phyloP scores from a whole-genome alignment of 2,797 vertebrate genomes.

The Syndactyla subalaris region DNA sequence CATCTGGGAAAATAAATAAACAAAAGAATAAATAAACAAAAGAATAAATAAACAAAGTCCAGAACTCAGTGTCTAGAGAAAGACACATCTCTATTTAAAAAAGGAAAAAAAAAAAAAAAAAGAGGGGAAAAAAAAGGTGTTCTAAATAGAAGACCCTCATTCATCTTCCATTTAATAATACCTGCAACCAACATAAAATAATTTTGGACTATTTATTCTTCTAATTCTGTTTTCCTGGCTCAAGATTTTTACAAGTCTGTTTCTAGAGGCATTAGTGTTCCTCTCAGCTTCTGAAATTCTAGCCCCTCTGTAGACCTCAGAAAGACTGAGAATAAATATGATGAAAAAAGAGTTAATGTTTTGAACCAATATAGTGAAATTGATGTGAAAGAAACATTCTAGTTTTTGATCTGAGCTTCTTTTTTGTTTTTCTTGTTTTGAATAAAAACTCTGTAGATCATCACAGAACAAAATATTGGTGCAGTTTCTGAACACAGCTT shows the following conservation, averaged over 20 bases:
- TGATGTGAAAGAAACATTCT: background rate
- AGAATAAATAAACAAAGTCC: background rate
- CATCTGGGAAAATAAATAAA: slow-evolving; percentile 15
- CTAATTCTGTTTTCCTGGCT: background rate
- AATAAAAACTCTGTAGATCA: background rate
- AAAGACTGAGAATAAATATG: background rate
- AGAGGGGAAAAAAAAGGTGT: background rate
- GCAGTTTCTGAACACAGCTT: background rate
- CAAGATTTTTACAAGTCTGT: background rate
- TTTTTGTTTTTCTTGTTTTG: background rate
- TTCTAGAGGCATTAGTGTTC: background rate
- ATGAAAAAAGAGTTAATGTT: background rate
- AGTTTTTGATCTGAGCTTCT: background rate
- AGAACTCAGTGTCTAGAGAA: background rate
- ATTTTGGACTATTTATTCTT: background rate
- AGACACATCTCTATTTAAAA: background rate
- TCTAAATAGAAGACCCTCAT: background rate
- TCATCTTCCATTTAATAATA: background rate
- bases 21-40: background rate
- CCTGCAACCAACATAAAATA: background rate
- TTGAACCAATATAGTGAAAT: background rate
- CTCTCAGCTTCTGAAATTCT: background rate
- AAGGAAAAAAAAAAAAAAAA: background rate
- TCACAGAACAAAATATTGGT: background rate
- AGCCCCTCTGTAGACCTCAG: background rate